Evolutionary conservation across 2,888 invertebrate species (phyloP).

Genomic region (Cantharis flavilabris): DNA sequence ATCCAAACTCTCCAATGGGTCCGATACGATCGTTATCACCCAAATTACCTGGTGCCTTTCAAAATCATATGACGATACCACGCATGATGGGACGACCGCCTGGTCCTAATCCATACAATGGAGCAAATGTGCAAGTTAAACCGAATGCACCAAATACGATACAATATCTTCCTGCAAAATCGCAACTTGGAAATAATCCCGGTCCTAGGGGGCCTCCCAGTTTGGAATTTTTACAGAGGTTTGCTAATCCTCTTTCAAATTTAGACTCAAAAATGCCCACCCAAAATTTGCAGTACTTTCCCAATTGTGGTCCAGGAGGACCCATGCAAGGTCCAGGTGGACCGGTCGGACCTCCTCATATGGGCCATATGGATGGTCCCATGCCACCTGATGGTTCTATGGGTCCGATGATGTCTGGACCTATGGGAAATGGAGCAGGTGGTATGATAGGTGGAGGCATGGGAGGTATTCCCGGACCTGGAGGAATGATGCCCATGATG

Average conservation of each 20-base stretch:
- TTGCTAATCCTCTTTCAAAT: constrained; percentile 80
- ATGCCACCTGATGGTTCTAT: constrained; percentile 48
- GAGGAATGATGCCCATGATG: constrained; percentile 55
- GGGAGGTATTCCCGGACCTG: constrained; percentile 53
- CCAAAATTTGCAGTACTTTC: constrained; percentile 75
- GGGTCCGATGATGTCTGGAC: constrained; percentile 57
- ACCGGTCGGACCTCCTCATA: constrained; percentile 53
- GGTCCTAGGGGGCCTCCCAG: constrained; percentile 83
- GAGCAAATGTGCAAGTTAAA: constrained; percentile 90
- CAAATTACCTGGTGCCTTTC: constrained; percentile 65
- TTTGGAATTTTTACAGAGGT: constrained; percentile 86
- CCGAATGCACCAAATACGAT: constrained; percentile 97
- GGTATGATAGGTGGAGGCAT: constrained; percentile 56
- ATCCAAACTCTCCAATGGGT: constrained; percentile 50
- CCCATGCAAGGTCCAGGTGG: constrained; percentile 55
- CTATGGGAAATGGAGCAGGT: constrained; percentile 55
- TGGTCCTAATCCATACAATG: constrained; percentile 68
- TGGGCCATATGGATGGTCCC: constrained; percentile 56
- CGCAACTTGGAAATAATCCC: constrained; percentile 75
- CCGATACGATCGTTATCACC: constrained; percentile 64
- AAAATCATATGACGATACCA: constrained; percentile 56
- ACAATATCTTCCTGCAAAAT: constrained; percentile 94
- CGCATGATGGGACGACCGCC: constrained; percentile 69
- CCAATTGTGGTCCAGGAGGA: constrained; percentile 61
- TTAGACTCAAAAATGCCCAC: constrained; percentile 73